Evolutionary conservation across 2,888 invertebrate species (phyloP), one percentile per base, ranked within the genome.

Genomic region (Brachyptera putata): DNA sequence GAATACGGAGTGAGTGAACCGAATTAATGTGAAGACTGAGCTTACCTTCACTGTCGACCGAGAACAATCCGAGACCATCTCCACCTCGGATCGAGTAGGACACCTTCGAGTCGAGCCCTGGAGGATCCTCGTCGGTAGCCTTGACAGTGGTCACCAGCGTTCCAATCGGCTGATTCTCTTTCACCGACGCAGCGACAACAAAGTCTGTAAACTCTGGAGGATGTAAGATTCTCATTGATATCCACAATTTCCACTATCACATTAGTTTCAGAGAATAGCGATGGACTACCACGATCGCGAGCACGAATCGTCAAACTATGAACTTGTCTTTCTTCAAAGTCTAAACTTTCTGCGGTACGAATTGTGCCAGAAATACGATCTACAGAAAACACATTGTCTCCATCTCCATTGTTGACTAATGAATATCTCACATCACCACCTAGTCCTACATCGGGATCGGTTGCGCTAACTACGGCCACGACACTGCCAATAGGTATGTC

Each of bases 191-290:
- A 63, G 81, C 76, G 64, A 88, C 77, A 66, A 92, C 91, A 70
- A 87, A 89, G 73, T 90, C 91, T 57, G 82, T 81, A 75, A 96
- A 96, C 66, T 80, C 78, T 1, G 96, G 95, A 57, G 92, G 80
- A 75, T 86, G 84, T 59, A 85, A 79, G n/a, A 76, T 96, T 96
- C 77, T 96, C 96, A 77, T 97, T 94, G 16, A 96, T 95, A 77
- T 97, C 96, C 67, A 91, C 87, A 63, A 93, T 83, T 76, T 95
- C 92, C 57, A 97, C 84, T 56, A 88, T 83, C 34, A 97, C 83
- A 62, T 86, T 83, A 61, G 91, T 87, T 70, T 89, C 88, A 1
- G 92, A 84, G 63, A 85, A 84, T 64, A 94, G 77, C 3, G 90
- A 80, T 1, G 93, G 94, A 59, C 84, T 84, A 0, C 95, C 97